Evolutionary conservation across 2,113 vertebrate genomes (phyloP), one percentile per base, ranked within the genome.

Genomic region (Aix galericulata): DNA sequence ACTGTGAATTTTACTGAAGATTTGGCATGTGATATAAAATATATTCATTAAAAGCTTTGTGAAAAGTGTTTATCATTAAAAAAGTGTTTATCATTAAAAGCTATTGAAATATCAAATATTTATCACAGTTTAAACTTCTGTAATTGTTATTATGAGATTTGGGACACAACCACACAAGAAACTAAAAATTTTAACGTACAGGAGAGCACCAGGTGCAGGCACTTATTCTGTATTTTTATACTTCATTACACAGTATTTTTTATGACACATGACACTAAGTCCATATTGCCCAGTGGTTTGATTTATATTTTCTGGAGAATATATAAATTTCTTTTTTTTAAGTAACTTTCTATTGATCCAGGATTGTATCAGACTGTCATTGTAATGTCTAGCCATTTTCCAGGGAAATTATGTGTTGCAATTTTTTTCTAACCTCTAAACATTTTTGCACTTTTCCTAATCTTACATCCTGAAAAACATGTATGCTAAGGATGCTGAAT

Each of bases 311-410:
- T 94, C 52, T 72, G 20, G 9, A 82, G 23, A 63, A 40, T 40
- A 40, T 40, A 40, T 40, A 40, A 40, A 40, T 31, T 31, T 76
- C 76, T 64, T 44, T 55, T 78, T 93, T 34, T 52, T n/a, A 53
- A 86, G 44, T 32, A 88, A 62, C 53, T 50, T 46, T n/a, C 48
- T 80, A 42, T 81, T 89, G 63, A 81, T 50, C 59, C 56, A 78
- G 52, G 52, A 69, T 63, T 75, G 25, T 71, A 77, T 88, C 56
- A 90, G 79, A 90, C 56, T 74, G 22, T 60, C 68, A 3, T 56
- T 86, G 64, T 59, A 90, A 83, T 4, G 26, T 78, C 56, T 75
- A 95, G 83, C 15, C 53, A 63, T 88, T 90, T 94, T 90, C 59
- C 46, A 84, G 38, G 36, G 56, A 82, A 86, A 86, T 78, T 74